Conservation (phyloP, 1,140 invertebrate species). For the Thrips palmi region DNA sequence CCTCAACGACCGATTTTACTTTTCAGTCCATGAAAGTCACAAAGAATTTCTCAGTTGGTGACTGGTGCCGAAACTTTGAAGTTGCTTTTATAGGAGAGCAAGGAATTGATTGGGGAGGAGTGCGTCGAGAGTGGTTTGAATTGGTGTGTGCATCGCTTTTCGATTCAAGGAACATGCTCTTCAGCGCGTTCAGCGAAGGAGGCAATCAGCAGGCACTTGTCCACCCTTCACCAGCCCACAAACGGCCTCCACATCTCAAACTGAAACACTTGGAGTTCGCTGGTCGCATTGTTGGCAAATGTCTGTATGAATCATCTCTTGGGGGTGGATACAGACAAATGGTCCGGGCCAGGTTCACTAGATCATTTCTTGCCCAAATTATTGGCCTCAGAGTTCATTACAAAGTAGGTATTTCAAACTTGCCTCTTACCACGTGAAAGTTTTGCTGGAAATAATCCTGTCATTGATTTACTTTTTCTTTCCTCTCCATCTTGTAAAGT, state of each 20-base stretch:
- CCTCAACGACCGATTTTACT: too few relatives aligned
- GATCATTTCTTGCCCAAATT: constrained; percentile 86
- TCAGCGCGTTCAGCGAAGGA: constrained; percentile 47
- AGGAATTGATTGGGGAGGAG: constrained; percentile 85
- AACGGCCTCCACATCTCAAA: constrained; percentile 52
- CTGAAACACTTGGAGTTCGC: constrained; percentile 86
- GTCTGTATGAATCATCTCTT: constrained; percentile 76
- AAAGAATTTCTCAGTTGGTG: constrained; percentile 54
- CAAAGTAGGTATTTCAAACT: constrained; percentile 34
- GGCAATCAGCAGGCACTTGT: constrained; percentile 37
- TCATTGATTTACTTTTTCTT: not conserved
- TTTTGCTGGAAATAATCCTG: too few relatives aligned
- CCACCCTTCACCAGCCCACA: constrained; percentile 77
- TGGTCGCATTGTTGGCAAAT: constrained; percentile 85
- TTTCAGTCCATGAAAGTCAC: constrained; percentile 61
- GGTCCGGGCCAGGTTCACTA: constrained; percentile 73
- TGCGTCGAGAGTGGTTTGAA: constrained; percentile 87
- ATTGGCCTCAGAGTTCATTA: constrained; percentile 85
- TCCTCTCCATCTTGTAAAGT: constrained; percentile 31
- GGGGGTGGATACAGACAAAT: constrained; percentile 74
- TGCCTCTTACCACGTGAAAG: not conserved
- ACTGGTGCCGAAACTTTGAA: constrained; percentile 90
- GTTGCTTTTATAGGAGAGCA: constrained; percentile 81
- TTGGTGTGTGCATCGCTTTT: constrained; percentile 71
- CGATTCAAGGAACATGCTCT: constrained; percentile 63